A percentile compares a stretch with the other conserved stretches of the same genome.
Conservation (phyloP, 1,140 invertebrate genomes). For the Neodiprion virginianus region DNA sequence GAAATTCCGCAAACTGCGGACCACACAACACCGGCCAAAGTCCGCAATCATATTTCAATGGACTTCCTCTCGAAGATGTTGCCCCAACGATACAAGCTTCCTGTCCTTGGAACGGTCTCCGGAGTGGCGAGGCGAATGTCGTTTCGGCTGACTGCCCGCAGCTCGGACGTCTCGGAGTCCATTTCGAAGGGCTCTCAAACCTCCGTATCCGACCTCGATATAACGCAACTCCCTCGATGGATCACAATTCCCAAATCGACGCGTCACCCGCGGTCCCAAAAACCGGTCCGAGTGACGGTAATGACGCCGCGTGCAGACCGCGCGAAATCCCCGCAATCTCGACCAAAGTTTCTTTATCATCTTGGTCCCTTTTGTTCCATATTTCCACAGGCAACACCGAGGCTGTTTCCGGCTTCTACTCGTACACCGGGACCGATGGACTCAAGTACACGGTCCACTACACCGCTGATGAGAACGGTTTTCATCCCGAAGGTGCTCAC, state of each 20-base stretch:
- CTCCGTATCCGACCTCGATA: too few relatives aligned
- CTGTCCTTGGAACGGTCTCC: background rate
- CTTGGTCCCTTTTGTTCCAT: conserved; percentile 7
- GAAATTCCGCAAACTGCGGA: too few relatives aligned
- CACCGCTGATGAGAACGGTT: conserved; percentile 65
- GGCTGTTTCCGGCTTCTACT: conserved; percentile 62
- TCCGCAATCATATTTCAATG: background rate
- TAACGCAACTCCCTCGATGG: too few relatives aligned
- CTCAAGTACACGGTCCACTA: conserved; percentile 65
- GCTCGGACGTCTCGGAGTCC: background rate
- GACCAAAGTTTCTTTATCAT: too few relatives aligned
- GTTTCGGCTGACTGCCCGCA: background rate
- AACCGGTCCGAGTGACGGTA: background rate
- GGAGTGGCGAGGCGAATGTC: background rate
- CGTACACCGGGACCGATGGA: conserved; percentile 64
- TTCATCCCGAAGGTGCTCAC: conserved; percentile 39
- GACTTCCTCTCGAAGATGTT: conserved; percentile 7
- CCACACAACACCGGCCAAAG: background rate
- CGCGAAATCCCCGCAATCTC: too few relatives aligned
- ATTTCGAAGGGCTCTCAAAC: background rate
- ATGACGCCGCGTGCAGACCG: background rate
- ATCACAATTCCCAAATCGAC: too few relatives aligned
- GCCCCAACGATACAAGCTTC: conserved; percentile 4
- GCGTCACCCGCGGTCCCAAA: background rate
- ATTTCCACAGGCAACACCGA: background rate